phyloP scores from a whole-genome alignment of 2,797 vertebrate species.

The Sarcoramphus papa region DNA sequence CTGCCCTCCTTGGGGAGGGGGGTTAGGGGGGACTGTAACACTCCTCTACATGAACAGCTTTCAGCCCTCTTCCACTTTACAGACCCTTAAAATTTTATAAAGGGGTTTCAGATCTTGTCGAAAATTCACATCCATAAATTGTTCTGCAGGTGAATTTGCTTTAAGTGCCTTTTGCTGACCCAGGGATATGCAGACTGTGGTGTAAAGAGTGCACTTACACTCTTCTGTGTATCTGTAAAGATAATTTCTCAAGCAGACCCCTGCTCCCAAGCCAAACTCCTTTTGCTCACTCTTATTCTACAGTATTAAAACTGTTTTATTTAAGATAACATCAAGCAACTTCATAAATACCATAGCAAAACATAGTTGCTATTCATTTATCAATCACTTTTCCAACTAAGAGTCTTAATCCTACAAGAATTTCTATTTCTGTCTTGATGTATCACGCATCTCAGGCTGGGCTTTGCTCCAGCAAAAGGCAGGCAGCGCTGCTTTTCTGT shows the following conservation, averaged over 20 bases:
- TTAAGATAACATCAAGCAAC: neutral
- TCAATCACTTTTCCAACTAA: neutral
- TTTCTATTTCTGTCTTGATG: neutral
- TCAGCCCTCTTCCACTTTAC: neutral
- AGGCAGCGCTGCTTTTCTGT: neutral
- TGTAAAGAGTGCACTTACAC: neutral
- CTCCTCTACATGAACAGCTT: neutral
- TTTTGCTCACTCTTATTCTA: neutral
- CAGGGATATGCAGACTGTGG: neutral
- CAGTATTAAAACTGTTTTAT: neutral
- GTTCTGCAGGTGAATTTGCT: neutral
- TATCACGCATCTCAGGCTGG: fast-evolving
- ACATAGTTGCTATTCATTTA: neutral
- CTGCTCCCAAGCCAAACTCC: neutral
- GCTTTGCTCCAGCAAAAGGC: neutral
- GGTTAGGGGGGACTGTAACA: too few relatives aligned
- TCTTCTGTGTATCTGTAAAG: neutral
- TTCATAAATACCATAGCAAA: neutral
- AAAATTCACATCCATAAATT: neutral
- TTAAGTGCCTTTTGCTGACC: neutral
- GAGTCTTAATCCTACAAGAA: neutral
- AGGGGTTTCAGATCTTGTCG: neutral
- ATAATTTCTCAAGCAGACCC: neutral
- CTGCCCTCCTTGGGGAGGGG: neutral
- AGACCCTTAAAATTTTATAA: too few relatives aligned